phyloP scores from a whole-genome alignment of 2,888 invertebrate genomes.

The Lasius fuliginosus region DNA sequence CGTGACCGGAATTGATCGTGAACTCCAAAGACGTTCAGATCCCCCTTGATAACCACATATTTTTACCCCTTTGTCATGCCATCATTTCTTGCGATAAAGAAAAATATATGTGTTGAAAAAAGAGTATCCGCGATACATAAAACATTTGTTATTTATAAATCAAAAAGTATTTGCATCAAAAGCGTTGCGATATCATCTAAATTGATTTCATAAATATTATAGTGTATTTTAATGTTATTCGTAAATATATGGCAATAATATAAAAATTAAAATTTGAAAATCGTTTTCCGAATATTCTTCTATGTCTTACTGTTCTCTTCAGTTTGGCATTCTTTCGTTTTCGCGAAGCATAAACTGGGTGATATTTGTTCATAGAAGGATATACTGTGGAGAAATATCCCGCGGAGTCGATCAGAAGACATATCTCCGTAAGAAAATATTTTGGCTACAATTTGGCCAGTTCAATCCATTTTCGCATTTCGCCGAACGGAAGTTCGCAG shows the following conservation, averaged over 20 bases:
- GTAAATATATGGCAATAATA: not conserved
- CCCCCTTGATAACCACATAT: conserved; percentile 46
- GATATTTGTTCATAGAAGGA: conserved; percentile 33
- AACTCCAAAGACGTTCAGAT: conserved; percentile 46
- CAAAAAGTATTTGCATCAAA: not conserved
- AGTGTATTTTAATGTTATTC: not conserved
- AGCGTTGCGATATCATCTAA: not conserved
- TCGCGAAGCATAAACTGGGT: conserved; percentile 1
- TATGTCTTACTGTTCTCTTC: not conserved
- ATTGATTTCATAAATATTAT: not conserved
- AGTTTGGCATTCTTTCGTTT: not conserved
- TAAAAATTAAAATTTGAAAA: not conserved
- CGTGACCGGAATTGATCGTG: conserved; percentile 70
- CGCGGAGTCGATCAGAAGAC: conserved; percentile 35
- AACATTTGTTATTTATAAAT: conserved; percentile 41
- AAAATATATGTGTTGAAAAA: conserved; percentile 14
- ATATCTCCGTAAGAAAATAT: conserved; percentile 49
- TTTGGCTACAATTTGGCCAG: conserved; percentile 37
- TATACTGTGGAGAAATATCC: conserved; percentile 39
- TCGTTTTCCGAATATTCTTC: not conserved
- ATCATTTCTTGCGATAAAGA: not conserved
- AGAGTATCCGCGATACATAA: conserved; percentile 15
- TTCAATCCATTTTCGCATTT: conserved; percentile 44
- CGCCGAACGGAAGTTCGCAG: not conserved
- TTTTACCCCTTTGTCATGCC: conserved; percentile 28